phyloP scores from a whole-genome alignment of 2,113 vertebrate genomes.

The Pelecanoides urinatrix region DNA sequence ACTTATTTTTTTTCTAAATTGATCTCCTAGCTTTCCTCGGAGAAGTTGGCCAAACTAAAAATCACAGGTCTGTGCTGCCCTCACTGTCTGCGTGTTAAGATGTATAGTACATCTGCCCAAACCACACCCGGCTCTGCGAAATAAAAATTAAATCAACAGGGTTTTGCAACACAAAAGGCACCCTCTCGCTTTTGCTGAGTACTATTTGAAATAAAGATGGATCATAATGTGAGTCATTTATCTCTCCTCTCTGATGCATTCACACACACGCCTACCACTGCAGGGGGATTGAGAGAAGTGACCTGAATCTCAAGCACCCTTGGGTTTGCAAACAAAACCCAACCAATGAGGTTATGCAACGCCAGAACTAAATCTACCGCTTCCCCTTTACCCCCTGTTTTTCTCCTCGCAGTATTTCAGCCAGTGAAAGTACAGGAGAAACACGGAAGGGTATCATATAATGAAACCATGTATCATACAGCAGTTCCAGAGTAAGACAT shows the following conservation, averaged over 20 bases:
- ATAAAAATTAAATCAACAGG: background rate
- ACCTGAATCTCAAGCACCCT: slow-evolving; percentile 60
- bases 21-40: background rate
- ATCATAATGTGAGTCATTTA: slow-evolving; percentile 50
- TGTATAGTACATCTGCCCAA: background rate
- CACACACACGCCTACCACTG: slow-evolving; percentile 36
- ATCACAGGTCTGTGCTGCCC: background rate
- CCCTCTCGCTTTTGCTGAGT: background rate
- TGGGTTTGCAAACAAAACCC: slow-evolving; percentile 44
- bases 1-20: background rate
- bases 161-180: slow-evolving; percentile 30
- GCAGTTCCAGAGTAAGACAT: background rate
- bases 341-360: background rate
- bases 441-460: rapidly evolving
- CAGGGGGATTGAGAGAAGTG: slow-evolving; percentile 37
- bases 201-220: slow-evolving; percentile 46
- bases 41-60: background rate
- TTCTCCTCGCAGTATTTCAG: background rate
- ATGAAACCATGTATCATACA: background rate
- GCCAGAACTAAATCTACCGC: background rate
- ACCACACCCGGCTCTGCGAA: background rate
- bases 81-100: background rate
- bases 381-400: background rate
- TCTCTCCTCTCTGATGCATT: slow-evolving; percentile 52
- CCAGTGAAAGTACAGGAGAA: background rate